Conservation (phyloP, 2,113 vertebrate species). For the Menura novaehollandiae region DNA sequence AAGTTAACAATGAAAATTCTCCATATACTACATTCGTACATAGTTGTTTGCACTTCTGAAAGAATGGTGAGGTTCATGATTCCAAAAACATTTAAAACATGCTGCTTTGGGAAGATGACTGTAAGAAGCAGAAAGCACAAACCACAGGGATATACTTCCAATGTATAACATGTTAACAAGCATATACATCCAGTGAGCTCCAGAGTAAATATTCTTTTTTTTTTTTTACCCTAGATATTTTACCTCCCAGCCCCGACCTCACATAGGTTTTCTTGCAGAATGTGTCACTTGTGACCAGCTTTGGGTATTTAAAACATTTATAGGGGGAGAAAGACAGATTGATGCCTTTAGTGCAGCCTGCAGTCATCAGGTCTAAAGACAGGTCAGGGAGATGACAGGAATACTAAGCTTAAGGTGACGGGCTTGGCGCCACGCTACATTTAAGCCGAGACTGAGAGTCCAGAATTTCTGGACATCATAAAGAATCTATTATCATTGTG, state of each 20-base stretch:
- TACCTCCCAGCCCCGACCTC: not conserved
- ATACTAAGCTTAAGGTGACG: constrained; percentile 68
- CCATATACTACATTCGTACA: not conserved
- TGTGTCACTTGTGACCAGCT: constrained; percentile 60
- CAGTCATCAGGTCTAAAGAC: constrained; percentile 68
- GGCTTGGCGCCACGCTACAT: constrained; percentile 73
- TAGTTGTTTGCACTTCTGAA: not conserved
- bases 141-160: not conserved
- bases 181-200: not conserved
- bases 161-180: not conserved
- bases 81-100: not conserved
- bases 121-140: not conserved
- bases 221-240: not conserved
- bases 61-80: not conserved
- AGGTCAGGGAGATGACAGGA: constrained; percentile 73
- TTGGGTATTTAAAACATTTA: constrained; percentile 74
- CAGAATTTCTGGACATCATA: constrained; percentile 80
- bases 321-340: constrained; percentile 72
- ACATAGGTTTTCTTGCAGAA: constrained; percentile 33
- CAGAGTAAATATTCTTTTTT: not conserved
- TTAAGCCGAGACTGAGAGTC: constrained; percentile 73
- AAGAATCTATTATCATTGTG: constrained; percentile 80
- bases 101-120: not conserved
- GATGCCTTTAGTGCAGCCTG: constrained; percentile 68
- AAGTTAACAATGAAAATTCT: not conserved